These are phyloP conservation scores for Lithophane socia DNA, from an alignment of 2,888 invertebrate genomes.

Conservation along the genomic window DNA sequence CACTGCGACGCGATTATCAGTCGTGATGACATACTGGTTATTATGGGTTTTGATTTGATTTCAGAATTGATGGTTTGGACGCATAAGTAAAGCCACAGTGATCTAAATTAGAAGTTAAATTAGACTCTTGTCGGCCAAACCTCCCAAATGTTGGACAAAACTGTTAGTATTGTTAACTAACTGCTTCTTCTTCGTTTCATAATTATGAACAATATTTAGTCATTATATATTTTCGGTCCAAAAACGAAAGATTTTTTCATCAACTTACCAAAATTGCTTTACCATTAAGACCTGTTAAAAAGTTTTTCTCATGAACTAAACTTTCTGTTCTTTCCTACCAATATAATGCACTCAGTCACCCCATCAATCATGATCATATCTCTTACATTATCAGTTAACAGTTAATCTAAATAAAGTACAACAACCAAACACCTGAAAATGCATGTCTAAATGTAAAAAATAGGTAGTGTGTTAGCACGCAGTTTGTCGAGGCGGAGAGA, in stretches of 20 bases:
- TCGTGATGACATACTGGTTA: conserved; percentile 62
- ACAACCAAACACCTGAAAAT: conserved; percentile 25
- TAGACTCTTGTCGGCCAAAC: neutral
- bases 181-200: neutral
- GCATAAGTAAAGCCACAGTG: neutral
- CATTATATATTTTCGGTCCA: neutral
- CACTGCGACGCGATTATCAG: conserved; percentile 60
- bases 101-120: neutral
- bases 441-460: conserved; percentile 36
- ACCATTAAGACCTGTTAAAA: neutral
- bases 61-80: neutral
- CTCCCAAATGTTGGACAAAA: neutral
- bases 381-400: neutral
- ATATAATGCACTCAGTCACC: neutral
- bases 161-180: neutral
- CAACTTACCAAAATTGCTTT: neutral
- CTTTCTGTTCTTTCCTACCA: neutral
- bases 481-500: conserved; percentile 73
- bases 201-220: too few relatives aligned
- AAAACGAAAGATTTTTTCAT: neutral
- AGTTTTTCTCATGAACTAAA: neutral
- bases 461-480: conserved; percentile 49
- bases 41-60: conserved; percentile 23
- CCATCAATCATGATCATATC: conserved; percentile 14
- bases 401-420: conserved; percentile 2